Evolutionary conservation across 2,797 vertebrate genomes (phyloP).

Genomic region (Cossypha polioptera): DNA sequence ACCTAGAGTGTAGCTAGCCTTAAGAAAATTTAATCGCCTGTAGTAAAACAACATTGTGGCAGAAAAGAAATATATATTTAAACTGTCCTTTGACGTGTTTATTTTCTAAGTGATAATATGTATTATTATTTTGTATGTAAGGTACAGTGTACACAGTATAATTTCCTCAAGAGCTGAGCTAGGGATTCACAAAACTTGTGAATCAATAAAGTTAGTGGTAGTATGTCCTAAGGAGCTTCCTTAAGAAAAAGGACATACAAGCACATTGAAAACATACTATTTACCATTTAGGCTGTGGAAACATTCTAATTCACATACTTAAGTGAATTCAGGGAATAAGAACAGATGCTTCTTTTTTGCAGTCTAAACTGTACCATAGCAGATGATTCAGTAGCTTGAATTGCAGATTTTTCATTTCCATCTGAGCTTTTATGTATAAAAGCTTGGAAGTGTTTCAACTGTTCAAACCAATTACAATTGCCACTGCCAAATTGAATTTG

Average conservation of each 20-base stretch:
- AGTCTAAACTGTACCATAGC: not conserved
- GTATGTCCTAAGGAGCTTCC: not conserved
- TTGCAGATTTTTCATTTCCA: not conserved
- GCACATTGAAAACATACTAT: not conserved
- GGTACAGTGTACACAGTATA: not conserved
- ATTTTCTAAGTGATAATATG: not conserved
- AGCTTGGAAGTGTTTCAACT: constrained; percentile 19
- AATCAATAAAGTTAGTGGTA: not conserved
- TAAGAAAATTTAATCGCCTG: not conserved
- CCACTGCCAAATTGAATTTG: not conserved
- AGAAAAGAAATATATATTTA: not conserved
- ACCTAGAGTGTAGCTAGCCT: not conserved
- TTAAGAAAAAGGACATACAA: not conserved
- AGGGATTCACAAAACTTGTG: not conserved
- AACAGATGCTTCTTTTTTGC: not conserved
- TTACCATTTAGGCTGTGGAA: constrained; percentile 15
- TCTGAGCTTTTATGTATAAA: not conserved
- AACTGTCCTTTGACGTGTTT: not conserved
- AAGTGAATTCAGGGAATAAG: not conserved
- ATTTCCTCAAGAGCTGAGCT: not conserved
- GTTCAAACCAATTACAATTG: constrained; percentile 4
- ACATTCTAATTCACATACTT: constrained; percentile 15
- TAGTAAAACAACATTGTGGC: not conserved
- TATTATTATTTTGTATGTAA: not conserved
- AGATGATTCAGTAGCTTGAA: not conserved